A percentile compares a stretch with the other conserved stretches of the same genome.
Conservation (phyloP, 2,888 invertebrate genomes). For the Hydriomena furcata region DNA sequence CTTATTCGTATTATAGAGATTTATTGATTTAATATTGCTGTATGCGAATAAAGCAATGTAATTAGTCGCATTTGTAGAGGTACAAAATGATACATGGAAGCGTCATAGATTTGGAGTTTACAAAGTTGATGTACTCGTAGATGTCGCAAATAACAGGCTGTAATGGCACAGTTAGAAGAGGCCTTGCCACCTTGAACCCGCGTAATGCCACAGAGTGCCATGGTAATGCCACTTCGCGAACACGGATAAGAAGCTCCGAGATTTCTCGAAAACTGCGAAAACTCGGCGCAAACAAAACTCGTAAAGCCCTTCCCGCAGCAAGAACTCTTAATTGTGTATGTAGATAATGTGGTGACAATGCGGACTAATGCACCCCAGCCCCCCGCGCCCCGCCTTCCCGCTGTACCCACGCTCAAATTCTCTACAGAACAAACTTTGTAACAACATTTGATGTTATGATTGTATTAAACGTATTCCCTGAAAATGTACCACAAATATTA, state of each 20-base stretch:
- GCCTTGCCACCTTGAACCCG: not conserved
- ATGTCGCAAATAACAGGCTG: not conserved
- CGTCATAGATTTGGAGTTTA: not conserved
- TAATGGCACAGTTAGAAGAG: not conserved
- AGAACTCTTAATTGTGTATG: slow-evolving; percentile 33
- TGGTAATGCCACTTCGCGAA: slow-evolving; percentile 18
- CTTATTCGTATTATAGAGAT: not conserved
- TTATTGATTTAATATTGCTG: not conserved
- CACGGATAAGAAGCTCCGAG: slow-evolving; percentile 24
- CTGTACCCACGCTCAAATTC: slow-evolving; percentile 16
- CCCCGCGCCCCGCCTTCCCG: slow-evolving; percentile 23
- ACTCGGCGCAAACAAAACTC: slow-evolving; percentile 30
- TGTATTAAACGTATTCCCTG: slow-evolving; percentile 66
- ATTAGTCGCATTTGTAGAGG: too few species aligned
- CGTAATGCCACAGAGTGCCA: not conserved
- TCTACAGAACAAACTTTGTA: slow-evolving; percentile 49
- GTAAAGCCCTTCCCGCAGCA: slow-evolving; percentile 27
- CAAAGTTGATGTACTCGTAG: slow-evolving; percentile 2
- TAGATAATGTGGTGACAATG: slow-evolving; percentile 30
- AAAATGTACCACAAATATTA: slow-evolving; percentile 69
- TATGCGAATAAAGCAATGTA: too few species aligned
- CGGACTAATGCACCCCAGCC: slow-evolving; percentile 20
- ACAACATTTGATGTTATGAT: slow-evolving; percentile 68
- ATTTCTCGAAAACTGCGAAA: slow-evolving; percentile 24
- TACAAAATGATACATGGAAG: not conserved